phyloP scores from a whole-genome alignment of 2,888 invertebrate species.

The Nephrotoma flavescens region DNA sequence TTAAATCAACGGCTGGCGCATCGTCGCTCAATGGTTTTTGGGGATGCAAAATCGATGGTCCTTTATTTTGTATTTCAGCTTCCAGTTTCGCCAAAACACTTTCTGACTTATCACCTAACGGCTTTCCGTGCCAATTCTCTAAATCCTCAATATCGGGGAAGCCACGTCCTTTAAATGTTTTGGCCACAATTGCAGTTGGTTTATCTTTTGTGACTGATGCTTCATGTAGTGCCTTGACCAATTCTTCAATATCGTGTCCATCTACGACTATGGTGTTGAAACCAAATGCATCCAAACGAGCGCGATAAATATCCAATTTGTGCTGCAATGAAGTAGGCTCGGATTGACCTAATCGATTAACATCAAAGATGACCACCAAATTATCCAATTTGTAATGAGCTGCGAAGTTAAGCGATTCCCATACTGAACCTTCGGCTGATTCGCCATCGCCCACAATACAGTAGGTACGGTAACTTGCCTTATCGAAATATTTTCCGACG shows the following conservation, averaged over 20 bases:
- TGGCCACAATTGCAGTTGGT: conserved; percentile 88
- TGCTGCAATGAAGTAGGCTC: conserved; percentile 90
- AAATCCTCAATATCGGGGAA: conserved; percentile 83
- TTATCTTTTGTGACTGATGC: conserved; percentile 58
- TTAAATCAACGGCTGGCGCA: conserved; percentile 60
- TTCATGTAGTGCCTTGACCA: conserved; percentile 77
- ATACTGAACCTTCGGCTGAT: conserved; percentile 94
- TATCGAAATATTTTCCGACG: conserved; percentile 61
- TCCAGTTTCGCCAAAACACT: conserved; percentile 51
- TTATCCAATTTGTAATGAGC: conserved; percentile 92
- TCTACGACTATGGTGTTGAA: conserved; percentile 85
- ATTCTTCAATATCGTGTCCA: conserved; percentile 87
- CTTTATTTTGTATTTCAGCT: conserved; percentile 49
- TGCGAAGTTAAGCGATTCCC: conserved; percentile 95
- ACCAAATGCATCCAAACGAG: conserved; percentile 79
- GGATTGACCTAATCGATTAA: conserved; percentile 95
- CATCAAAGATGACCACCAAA: conserved; percentile 89
- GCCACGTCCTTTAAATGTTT: conserved; percentile 61
- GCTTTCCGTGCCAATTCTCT: conserved; percentile 97
- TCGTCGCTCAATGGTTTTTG: conserved; percentile 47
- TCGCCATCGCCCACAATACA: conserved; percentile 97
- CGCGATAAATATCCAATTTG: conserved; percentile 67
- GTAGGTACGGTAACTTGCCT: conserved; percentile 72
- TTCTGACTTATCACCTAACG: conserved; percentile 70
- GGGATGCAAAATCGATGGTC: conserved; percentile 44